A percentile compares a stretch with the other conserved stretches of the same genome.
Evolutionary conservation across 2,113 vertebrate species (phyloP).

Genomic region (Hemiprocne comata): DNA sequence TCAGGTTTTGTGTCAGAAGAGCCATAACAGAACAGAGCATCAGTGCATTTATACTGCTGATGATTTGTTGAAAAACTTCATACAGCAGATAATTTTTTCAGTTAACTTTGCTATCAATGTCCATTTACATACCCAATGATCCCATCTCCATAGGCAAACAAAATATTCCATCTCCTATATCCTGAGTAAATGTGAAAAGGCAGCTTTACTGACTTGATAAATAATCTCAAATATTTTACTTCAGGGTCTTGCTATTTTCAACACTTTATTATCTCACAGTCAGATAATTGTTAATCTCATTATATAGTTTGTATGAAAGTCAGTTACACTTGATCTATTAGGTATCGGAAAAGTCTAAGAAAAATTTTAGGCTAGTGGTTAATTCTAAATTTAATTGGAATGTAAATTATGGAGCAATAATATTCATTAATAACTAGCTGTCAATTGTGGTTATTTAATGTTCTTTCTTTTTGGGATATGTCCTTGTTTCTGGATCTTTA

Average conservation of each 20-base stretch:
- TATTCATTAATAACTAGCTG: constrained; percentile 5
- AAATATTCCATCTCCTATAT: neutral
- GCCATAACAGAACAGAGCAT: neutral
- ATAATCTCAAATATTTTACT: constrained; percentile 38
- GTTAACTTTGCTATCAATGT: neutral
- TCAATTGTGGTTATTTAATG: neutral
- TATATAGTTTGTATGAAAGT: constrained; percentile 62
- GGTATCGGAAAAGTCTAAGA: constrained; percentile 49
- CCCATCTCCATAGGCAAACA: constrained; percentile 15
- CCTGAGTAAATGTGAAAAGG: constrained; percentile 34
- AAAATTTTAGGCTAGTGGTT: constrained; percentile 37
- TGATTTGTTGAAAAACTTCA: neutral
- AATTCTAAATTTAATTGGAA: constrained; percentile 52
- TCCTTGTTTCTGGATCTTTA: neutral
- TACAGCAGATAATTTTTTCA: neutral
- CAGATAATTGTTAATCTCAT: constrained; percentile 47
- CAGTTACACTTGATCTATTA: constrained; percentile 61
- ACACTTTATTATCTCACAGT: constrained; percentile 24
- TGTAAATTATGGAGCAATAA: constrained; percentile 51
- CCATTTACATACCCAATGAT: neutral
- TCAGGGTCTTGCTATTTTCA: constrained; percentile 33
- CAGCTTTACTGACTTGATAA: constrained; percentile 25
- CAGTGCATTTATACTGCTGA: neutral
- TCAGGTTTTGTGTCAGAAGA: neutral
- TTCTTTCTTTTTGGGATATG: neutral